Evolutionary conservation across 2,888 invertebrate genomes (phyloP).

Genomic region (Polymixis lichenea): DNA sequence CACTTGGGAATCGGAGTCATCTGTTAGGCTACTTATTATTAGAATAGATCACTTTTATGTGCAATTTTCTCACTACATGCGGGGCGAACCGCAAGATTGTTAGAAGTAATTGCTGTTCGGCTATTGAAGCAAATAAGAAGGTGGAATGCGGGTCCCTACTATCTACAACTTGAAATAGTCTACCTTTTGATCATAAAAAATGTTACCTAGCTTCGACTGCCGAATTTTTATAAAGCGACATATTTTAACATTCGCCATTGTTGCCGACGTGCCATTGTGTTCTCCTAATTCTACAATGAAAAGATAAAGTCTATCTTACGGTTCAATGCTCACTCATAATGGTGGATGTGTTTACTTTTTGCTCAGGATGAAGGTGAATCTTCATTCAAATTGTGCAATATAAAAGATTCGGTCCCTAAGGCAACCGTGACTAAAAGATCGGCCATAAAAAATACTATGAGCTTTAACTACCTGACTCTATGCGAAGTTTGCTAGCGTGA

Average conservation of each 20-base stretch:
- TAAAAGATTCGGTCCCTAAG: constrained; percentile 85
- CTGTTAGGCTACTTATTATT: constrained; percentile 79
- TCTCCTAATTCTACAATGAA: constrained; percentile 83
- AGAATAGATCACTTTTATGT: constrained; percentile 85
- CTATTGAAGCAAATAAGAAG: constrained; percentile 80
- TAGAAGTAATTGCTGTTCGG: constrained; percentile 85
- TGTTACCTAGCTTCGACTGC: constrained; percentile 71
- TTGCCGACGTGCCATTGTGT: constrained; percentile 83
- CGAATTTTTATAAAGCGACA: constrained; percentile 78
- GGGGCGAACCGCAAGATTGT: constrained; percentile 87
- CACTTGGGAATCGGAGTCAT: constrained; percentile 76
- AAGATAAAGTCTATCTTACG: constrained; percentile 85
- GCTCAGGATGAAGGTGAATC: constrained; percentile 82
- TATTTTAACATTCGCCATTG: constrained; percentile 85
- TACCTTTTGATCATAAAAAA: constrained; percentile 73
- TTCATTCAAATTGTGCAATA: constrained; percentile 86
- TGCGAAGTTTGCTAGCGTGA: constrained; percentile 63
- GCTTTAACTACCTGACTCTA: constrained; percentile 72
- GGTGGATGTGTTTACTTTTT: constrained; percentile 87
- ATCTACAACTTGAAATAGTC: constrained; percentile 71
- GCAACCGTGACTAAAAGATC: constrained; percentile 85
- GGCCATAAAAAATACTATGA: constrained; percentile 68
- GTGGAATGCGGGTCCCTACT: constrained; percentile 82
- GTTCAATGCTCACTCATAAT: constrained; percentile 88
- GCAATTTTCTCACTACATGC: constrained; percentile 85